phyloP scores from a whole-genome alignment of 2,113 vertebrate genomes.

The Cavia aperea region DNA sequence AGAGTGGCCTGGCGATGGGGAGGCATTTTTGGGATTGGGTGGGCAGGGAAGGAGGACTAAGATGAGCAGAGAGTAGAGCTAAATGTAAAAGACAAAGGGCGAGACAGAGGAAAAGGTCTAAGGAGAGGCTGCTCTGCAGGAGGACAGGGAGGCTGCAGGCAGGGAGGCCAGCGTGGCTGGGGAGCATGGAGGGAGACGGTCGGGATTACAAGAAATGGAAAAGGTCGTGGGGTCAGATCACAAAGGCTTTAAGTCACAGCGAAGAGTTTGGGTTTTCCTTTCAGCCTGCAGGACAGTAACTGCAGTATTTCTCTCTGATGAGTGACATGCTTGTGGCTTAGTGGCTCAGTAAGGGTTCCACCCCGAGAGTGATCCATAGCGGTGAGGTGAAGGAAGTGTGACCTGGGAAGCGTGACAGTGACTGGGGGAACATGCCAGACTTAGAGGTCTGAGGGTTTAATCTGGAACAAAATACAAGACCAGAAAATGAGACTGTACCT shows the following conservation, averaged over 20 bases:
- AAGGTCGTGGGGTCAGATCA: no score
- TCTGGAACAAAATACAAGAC: not conserved
- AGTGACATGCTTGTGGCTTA: not conserved
- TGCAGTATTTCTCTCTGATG: not conserved
- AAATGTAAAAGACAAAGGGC: not conserved
- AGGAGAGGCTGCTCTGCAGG: not conserved
- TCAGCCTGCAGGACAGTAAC: not conserved
- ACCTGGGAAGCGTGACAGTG: not conserved
- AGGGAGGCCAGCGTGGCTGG: no score
- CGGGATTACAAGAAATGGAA: not conserved
- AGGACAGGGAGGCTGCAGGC: not conserved
- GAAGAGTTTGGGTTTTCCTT: not conserved
- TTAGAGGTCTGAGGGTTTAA: rapidly evolving
- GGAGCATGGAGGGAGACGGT: not conserved
- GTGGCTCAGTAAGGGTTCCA: not conserved
- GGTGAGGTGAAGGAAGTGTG: not conserved
- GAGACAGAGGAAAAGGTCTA: not conserved
- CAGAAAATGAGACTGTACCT: not conserved
- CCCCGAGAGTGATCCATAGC: not conserved
- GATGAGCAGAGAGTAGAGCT: not conserved
- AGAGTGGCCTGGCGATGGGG: not conserved
- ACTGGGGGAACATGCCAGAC: not conserved
- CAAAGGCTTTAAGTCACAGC: not conserved
- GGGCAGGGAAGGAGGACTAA: not conserved
- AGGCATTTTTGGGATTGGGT: not conserved